phyloP scores from a whole-genome alignment of 2,888 invertebrate species.

The Pachliopta kotzebuea region DNA sequence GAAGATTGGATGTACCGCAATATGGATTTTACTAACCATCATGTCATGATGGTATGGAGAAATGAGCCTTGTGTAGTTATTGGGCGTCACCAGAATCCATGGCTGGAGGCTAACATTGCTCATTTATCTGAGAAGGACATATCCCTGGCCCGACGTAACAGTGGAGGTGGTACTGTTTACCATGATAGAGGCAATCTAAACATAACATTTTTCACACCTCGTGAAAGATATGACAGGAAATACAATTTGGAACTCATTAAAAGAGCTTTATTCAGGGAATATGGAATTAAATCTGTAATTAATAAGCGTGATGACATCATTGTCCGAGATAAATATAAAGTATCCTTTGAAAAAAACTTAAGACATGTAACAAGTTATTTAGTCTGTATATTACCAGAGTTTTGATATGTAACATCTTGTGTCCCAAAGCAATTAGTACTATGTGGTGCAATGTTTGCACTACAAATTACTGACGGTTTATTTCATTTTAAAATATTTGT shows the following conservation, averaged over 20 bases:
- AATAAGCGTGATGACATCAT: constrained; percentile 93
- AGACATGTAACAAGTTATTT: background rate
- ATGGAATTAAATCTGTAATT: constrained; percentile 87
- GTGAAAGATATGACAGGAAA: constrained; percentile 90
- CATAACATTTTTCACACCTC: constrained; percentile 93
- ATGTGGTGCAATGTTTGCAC: too few relatives aligned
- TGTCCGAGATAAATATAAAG: constrained; percentile 88
- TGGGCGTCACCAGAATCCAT: constrained; percentile 98
- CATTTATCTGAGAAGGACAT: constrained; percentile 84
- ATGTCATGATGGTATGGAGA: constrained; percentile 94
- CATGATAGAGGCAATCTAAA: constrained; percentile 97
- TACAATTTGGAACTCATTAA: constrained; percentile 94
- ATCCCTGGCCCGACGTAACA: constrained; percentile 91
- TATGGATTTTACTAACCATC: constrained; percentile 89
- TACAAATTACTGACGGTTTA: too few relatives aligned
- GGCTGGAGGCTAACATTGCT: constrained; percentile 92
- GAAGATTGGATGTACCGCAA: constrained; percentile 98
- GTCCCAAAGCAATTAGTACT: too few relatives aligned
- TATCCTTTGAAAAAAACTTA: constrained; percentile 65
- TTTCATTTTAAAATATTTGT: background rate
- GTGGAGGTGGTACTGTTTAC: constrained; percentile 98
- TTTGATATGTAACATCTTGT: too few relatives aligned
- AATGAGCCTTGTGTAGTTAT: constrained; percentile 97
- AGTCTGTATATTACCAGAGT: too few relatives aligned
- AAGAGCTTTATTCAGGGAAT: constrained; percentile 89